Percentiles rank a stretch among this genome's conserved stretches.
These are phyloP conservation scores for Littorina saxatilis DNA, from an alignment of 1,140 invertebrate genomes.

Conservation along the genomic window DNA sequence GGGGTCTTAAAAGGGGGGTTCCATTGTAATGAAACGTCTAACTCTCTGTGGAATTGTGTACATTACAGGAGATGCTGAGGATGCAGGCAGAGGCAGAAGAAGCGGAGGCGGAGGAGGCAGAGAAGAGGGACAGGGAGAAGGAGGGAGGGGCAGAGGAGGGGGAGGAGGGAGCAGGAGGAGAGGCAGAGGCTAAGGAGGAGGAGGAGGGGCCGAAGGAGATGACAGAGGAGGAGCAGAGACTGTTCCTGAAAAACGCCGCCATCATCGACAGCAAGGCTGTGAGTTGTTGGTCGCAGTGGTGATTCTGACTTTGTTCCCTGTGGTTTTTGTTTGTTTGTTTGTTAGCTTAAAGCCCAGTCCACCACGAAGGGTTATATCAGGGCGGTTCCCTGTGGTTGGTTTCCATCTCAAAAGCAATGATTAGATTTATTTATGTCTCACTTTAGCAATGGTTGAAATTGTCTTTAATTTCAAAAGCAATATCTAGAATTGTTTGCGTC, in stretches of 20 bases:
- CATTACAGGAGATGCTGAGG: constrained; percentile 56
- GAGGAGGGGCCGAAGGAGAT: not conserved
- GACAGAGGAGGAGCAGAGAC: constrained; percentile 13
- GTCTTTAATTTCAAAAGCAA: no score
- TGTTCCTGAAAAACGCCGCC: not conserved
- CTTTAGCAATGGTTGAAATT: no score
- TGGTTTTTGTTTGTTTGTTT: no score
- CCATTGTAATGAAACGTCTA: no score
- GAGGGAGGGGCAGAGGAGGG: constrained; percentile 10
- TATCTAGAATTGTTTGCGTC: no score
- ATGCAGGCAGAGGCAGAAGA: constrained; percentile 52
- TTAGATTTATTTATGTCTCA: no score
- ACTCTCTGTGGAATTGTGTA: not conserved
- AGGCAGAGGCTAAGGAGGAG: not conserved
- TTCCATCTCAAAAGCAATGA: no score
- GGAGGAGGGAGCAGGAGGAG: not conserved
- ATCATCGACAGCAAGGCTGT: not conserved
- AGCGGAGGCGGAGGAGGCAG: constrained; percentile 44
- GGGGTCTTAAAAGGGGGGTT: no score
- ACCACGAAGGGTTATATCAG: no score
- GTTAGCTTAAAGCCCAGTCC: no score
- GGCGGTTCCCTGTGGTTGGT: no score
- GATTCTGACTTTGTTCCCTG: no score
- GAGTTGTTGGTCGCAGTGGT: not conserved
- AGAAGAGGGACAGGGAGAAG: constrained; percentile 44